Base-by-base conservation (phyloP, 2,113 vertebrate genomes). In the Coturnix japonica region DNA sequence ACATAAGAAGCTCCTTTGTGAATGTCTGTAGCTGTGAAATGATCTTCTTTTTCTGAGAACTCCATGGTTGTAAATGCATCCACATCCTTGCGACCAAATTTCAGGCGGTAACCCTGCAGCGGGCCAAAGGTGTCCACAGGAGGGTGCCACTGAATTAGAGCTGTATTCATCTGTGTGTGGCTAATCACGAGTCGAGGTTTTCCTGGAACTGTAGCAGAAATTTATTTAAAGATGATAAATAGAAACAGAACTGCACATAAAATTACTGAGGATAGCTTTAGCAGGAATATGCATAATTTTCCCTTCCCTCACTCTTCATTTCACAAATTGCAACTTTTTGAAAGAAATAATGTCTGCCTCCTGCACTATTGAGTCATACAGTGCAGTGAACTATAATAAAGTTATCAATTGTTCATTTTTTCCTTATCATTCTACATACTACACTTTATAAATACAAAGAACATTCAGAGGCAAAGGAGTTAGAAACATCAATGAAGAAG, bases 91-190 rank as follows among this genome's bases (percentile, higher is more conserved):
- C 99, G 98, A 85, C 99, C 99, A 93, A 99, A 99, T 69, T 98
- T 98, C 69, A 99, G 98, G 31, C 99, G 98, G 88, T 99, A 99
- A 71, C 99, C 99, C 95, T 98, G 98, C 86, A 99, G 97, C 37
- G 98, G 97, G 83, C 99, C 99, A 54, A 98, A 98, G 67, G 98
- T 99, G 94, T 98, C 95, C 73, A 98, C 96, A 7, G 99, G 99
- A 70, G 99, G 98, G 85, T 99, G 99, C 99, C 99, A 99, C 95
- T 99, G 99, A 95, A 99, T 98, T 74, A 99, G 98, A 94, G 99
- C 99, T 7, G 99, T 99, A 95, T 98, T 99, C 99, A 99, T 99
- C 97, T 99, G 99, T 61, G 99, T 99, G 93, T 99, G 98, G 96
- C 98, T 99, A 94, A 99, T 98, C 97, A 99, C 98, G 66, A 99